Conservation (phyloP, 2,113 vertebrate species). For the Ovis canadensis region DNA sequence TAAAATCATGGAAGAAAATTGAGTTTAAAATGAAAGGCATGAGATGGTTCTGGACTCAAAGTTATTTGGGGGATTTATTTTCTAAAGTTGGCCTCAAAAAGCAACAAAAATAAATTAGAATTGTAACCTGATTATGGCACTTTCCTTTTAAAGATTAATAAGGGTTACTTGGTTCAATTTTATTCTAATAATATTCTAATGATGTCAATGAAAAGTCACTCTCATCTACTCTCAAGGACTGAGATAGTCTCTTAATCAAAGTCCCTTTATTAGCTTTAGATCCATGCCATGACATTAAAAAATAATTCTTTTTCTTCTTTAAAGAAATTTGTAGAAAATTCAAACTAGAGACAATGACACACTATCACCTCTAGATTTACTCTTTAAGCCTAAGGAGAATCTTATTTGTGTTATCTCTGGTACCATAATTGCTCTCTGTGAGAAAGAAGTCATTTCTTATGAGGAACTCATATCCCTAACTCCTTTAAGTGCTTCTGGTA, state of each 20-base stretch:
- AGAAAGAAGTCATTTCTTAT: slow-evolving; percentile 67
- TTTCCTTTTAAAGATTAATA: slow-evolving; percentile 59
- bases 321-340: slow-evolving; percentile 56
- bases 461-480: slow-evolving; percentile 59
- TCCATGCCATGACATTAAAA: slow-evolving; percentile 51
- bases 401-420: slow-evolving; percentile 67
- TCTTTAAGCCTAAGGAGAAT: slow-evolving; percentile 61
- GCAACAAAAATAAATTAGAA: slow-evolving; percentile 26
- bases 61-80: not conserved
- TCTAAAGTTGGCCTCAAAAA: not conserved
- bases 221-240: slow-evolving; percentile 46
- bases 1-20: not conserved
- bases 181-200: slow-evolving; percentile 41
- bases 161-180: slow-evolving; percentile 18
- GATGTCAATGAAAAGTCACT: slow-evolving; percentile 46
- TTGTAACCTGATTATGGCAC: not conserved
- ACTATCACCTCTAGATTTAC: slow-evolving; percentile 63
- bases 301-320: slow-evolving; percentile 51
- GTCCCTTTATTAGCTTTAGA: slow-evolving; percentile 63
- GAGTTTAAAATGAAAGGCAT: slow-evolving; percentile 28
- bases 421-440: slow-evolving; percentile 62
- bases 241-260: slow-evolving; percentile 56
- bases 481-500: slow-evolving; percentile 78
- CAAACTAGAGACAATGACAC: slow-evolving; percentile 31
- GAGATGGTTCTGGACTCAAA: not conserved